Evolutionary conservation across 2,797 vertebrate genomes (phyloP), one percentile per base, ranked within the genome.

Genomic region (Megaceryle alcyon): DNA sequence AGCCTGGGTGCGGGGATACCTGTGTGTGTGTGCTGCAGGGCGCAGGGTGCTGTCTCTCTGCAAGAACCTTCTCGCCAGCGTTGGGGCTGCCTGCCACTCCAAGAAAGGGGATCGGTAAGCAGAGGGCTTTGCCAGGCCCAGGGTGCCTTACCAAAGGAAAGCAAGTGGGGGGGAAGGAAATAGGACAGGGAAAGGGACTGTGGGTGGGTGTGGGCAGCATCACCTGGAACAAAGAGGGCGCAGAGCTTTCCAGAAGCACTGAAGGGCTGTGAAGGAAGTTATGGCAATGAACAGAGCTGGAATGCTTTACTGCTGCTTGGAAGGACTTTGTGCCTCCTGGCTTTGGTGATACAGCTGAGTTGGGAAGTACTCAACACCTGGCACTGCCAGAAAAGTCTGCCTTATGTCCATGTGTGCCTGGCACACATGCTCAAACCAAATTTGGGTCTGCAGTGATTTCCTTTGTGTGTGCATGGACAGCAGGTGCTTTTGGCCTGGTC

Each of bases 51-150:
- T 99, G 90, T 98, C 98, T 23, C 94, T 53, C 92, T 99, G 99
- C 94, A 98, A 77, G 90, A 98, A 22, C 18, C 98, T 99, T 89
- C 97, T 98, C 48, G 99, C 99, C 96, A 99, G 99, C 0, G 98
- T 99, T 2, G 99, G 99, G 7, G 99, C 99, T 5, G 99, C 99
- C 37, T 99, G 99, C 98, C 99, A 99, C 97, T 99, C 99, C 9
- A 98, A 98, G 96, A 98, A 98, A 7, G 98, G 97, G 44, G 98
- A 99, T 97, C 97, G 97, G 99, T 99, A 78, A 97, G 98, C 78
- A 61, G 10, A 19, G 0, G 0, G 29, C 68, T 57, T n/a, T 49
- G 16, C 43, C 14, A 19, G 63, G 66, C 35, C 68, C 11, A 20
- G 22, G 29, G 15, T 2, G 0, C 82, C 49, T 48, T 53, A 28